phyloP scores from a whole-genome alignment of 1,140 invertebrate species.

The Procambarus virginalis region DNA sequence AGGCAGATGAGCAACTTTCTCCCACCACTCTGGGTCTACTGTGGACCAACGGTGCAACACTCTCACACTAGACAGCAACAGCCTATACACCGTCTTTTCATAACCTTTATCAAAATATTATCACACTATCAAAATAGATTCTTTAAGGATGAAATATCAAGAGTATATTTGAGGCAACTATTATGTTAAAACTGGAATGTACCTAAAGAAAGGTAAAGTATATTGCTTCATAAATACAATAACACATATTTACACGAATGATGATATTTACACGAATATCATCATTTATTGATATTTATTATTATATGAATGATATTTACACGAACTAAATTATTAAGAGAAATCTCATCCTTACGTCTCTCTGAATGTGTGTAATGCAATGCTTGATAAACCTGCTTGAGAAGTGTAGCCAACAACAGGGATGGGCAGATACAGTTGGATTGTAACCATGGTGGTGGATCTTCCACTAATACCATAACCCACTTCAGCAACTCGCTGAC shows the following conservation, averaged over 20 bases:
- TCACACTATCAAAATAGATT: not conserved
- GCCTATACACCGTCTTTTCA: conserved; percentile 1
- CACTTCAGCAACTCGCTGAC: not conserved
- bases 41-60: conserved; percentile 37
- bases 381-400: not conserved
- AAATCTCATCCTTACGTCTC: not conserved
- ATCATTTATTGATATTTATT: no score
- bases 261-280: no score
- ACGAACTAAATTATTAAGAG: no score
- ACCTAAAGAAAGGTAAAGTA: no score
- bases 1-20: conserved; percentile 19
- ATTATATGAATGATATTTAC: no score
- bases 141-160: no score
- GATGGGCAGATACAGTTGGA: not conserved
- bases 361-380: not conserved
- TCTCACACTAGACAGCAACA: conserved; percentile 12
- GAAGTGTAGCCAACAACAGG: not conserved
- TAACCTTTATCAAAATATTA: not conserved
- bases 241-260: no score
- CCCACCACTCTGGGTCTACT: conserved; percentile 36
- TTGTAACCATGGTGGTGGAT: not conserved
- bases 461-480: not conserved
- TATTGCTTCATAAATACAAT: no score
- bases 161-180: no score
- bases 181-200: no score